Evolutionary conservation across 2,888 invertebrate genomes (phyloP), one percentile per base, ranked within the genome.

Genomic region (Timema cristinae): DNA sequence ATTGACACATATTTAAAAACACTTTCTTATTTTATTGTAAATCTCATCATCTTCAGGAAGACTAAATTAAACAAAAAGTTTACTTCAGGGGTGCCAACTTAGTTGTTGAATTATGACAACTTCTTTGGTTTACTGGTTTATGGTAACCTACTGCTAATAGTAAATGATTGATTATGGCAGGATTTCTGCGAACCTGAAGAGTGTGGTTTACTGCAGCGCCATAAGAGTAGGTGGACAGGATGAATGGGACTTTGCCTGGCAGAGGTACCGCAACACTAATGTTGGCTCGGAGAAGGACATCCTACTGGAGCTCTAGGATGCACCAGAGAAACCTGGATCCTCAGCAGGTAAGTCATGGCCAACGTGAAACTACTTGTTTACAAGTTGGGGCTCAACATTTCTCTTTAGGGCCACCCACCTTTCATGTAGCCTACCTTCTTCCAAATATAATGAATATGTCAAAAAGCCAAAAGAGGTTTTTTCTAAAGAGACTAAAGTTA

Each of bases 161-260:
- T 32, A 4, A 32, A 32, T 32, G 32, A 32, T 32, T 32, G 32
- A 32, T 15, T 15, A 11, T 9, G 10, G 2, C 80, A 93, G 93
- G 48, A 93, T 97, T 76, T 90, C 93, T 48, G 91, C 94, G 0
- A 94, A 95, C 80, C 81, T 95, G 56, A 91, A 93, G 67, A 87
- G 88, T 49, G 89, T 92, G 0, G 92, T 96, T 0, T 96, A 95
- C 82, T 97, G 97, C 79, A 90, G 92, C 2, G 95, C 93, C 0
- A 89, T 97, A 8, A 86, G 89, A 71, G 88, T 91, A 10, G 97
- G 97, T 0, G 91, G 92, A 0, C 90, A 92, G 76, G 85, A 86
- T 0, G 95, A 95, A 79, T 97, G 97, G 97, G 88, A 92, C 75
- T 97, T 96, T 80, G 91, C 92, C 0, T 95, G 94, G 89, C 86